Evolutionary conservation across 2,797 vertebrate genomes (phyloP), one percentile per base, ranked within the genome.

Genomic region (Novumbra hubbsi): DNA sequence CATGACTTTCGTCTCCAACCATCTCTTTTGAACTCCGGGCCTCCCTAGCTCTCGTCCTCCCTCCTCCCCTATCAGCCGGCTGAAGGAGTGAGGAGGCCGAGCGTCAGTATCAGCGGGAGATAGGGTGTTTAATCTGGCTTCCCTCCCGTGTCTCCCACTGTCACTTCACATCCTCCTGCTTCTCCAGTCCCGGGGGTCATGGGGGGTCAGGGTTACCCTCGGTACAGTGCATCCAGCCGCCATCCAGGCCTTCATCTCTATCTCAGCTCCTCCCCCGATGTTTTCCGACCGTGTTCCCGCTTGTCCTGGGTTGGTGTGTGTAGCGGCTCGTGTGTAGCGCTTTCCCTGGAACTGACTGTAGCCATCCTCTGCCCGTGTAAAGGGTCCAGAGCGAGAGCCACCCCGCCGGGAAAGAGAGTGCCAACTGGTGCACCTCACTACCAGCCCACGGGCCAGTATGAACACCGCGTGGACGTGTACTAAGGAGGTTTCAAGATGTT

Each of bases 1-100:
- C 80, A 57, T 70, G 49, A 72, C 76, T 70, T 78, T 76, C 60
- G 7, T 75, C 80, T 77, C 80, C 78, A 55, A 75, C 79, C 76
- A 41, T 74, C 75, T 66, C 11, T 57, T 41, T 50, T 30, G 65
- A 72, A 72, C 67, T 41, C 15, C 16, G 38, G 68, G 17, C 49
- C 63, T 19, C 15, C n/a, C 17, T 34, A 32, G 50, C 19, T n/a
- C n/a, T 49, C 17, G 38, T 68, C 8, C 41, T 50, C 52, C 45
- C 41, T 55, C 89, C 50, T 63, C 55, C 24, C n/a, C 55, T 57
- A 57, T 57, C 55, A 21, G 55, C 21, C 7, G n/a, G 50, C n/a
- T 55, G 17, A n/a, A 55, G 50, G 19, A 55, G 50, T 55, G 50
- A 55, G 50, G 19, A 55, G 50, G 7, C 19, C 5, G 19, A 55